Conservation (phyloP, 2,113 vertebrate species). For the Emydura subglobosa region DNA sequence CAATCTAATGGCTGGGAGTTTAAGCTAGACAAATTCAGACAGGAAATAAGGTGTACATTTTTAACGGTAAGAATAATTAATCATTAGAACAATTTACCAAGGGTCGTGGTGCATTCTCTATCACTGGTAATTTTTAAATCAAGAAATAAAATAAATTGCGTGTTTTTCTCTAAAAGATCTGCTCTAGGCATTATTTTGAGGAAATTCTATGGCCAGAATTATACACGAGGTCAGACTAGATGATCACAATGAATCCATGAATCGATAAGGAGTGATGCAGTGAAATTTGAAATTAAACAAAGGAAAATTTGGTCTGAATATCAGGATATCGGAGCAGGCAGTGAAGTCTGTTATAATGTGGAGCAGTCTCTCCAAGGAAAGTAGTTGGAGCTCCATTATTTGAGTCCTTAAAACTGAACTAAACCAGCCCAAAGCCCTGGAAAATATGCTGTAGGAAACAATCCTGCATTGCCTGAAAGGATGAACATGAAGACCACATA, state of each 20-base stretch:
- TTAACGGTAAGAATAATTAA: too few relatives aligned
- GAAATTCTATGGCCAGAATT: neutral
- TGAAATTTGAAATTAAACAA: neutral
- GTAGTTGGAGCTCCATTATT: neutral
- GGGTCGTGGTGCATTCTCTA: too few relatives aligned
- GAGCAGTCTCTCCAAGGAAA: neutral
- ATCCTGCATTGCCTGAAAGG: accelerated
- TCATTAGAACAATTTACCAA: too few relatives aligned
- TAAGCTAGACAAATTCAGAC: too few relatives aligned
- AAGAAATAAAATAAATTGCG: too few relatives aligned
- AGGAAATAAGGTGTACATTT: too few relatives aligned
- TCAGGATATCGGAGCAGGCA: neutral
- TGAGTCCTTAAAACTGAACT: neutral
- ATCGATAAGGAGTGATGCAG: neutral
- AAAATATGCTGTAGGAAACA: neutral
- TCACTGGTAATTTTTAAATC: too few relatives aligned
- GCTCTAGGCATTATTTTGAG: neutral
- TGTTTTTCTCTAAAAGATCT: too few relatives aligned
- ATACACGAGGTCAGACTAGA: too few relatives aligned
- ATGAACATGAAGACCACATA: accelerated
- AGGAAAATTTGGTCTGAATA: neutral
- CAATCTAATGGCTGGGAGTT: too few relatives aligned
- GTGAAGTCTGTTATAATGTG: neutral
- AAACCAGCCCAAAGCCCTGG: neutral
- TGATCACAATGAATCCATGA: too few relatives aligned